Evolutionary conservation across 2,113 vertebrate genomes (phyloP).

Genomic region (Sus scrofa): T2T-Sscrofa CM000812.6:147457001-147457500

Average conservation of each 20-base stretch:
- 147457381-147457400: rapidly evolving
- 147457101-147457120: background rate
- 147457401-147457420: background rate
- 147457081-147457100: background rate
- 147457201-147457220: background rate
- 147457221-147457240: background rate
- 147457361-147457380: background rate
- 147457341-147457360: background rate
- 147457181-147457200: background rate
- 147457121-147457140: too few relatives aligned
- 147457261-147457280: background rate
- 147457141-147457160: background rate
- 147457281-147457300: background rate
- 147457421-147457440: background rate
- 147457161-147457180: background rate
- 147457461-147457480: background rate
- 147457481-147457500: background rate
- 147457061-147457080: background rate
- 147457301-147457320: background rate
- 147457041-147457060: background rate
- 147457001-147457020: constrained; percentile 10
- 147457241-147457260: background rate
- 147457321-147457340: background rate
- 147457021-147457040: background rate
- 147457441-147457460: background rate